A percentile compares a stretch with the other conserved stretches of the same genome.
These are phyloP conservation scores for Orientallactaga bullata DNA, from an alignment of 2,113 vertebrate genomes.

Conservation along the genomic window DNA sequence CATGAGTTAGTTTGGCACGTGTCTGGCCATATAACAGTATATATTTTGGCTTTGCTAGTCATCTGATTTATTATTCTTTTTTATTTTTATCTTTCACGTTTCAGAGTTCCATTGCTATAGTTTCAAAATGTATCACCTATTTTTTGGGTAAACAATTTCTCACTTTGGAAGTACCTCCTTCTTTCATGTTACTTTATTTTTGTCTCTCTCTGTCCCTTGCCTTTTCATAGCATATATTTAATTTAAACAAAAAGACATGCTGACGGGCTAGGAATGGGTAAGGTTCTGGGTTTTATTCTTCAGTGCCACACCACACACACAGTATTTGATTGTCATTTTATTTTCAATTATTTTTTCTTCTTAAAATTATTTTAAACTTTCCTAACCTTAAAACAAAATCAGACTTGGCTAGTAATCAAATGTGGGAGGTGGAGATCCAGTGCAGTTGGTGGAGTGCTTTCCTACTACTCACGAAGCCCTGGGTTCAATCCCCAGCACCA, in stretches of 20 bases:
- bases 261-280: background rate
- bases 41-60: background rate
- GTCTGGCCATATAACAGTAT: too few relatives aligned
- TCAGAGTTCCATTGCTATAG: background rate
- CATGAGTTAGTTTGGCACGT: background rate
- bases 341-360: background rate
- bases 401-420: background rate
- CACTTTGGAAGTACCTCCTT: background rate
- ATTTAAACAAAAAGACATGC: constrained; percentile 27
- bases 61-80: background rate
- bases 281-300: background rate
- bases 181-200: constrained; percentile 5
- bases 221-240: background rate
- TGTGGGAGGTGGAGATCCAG: too few relatives aligned
- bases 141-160: background rate
- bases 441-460: background rate
- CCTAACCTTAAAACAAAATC: background rate
- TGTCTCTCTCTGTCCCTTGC: background rate
- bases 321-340: background rate
- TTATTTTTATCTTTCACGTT: background rate
- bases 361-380: background rate
- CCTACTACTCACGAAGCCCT: too few relatives aligned
- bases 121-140: background rate
- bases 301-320: background rate
- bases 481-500: too few relatives aligned